These are phyloP conservation scores for Sialis lutaria DNA, from an alignment of 2,888 invertebrate genomes.

Conservation along the genomic window DNA sequence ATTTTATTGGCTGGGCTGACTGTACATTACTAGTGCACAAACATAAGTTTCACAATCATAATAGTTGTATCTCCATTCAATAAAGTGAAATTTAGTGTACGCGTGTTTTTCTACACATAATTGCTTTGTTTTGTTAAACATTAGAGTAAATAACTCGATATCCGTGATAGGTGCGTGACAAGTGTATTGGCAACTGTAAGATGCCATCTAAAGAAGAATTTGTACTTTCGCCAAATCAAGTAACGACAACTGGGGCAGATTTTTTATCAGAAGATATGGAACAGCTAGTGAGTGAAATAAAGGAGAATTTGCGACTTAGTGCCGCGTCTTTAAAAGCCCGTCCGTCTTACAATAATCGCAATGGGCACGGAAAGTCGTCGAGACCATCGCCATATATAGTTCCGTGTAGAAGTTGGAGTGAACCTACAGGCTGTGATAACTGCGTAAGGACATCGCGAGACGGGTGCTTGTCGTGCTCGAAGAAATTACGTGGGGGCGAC, in stretches of 20 bases:
- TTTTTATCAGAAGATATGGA: conserved; percentile 38
- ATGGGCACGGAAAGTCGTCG: conserved; percentile 24
- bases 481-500: conserved; percentile 16
- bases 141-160: no score
- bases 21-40: no score
- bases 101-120: no score
- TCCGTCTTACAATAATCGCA: conserved; percentile 21
- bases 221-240: conserved; percentile 9
- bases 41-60: no score
- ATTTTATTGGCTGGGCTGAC: no score
- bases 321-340: conserved; percentile 26
- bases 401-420: conserved; percentile 26
- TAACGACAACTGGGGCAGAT: conserved; percentile 16
- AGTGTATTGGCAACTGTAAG: not conserved
- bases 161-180: not conserved
- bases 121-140: no score
- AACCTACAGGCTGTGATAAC: conserved; percentile 13
- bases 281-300: conserved; percentile 44
- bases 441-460: conserved; percentile 10
- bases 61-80: no score
- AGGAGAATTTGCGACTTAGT: conserved; percentile 40
- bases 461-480: conserved; percentile 12
- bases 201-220: conserved; percentile 5
- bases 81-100: no score
- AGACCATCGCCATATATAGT: conserved; percentile 34